Base-by-base conservation (phyloP, 1,140 invertebrate species). In the Drepana arcuata region DNA sequence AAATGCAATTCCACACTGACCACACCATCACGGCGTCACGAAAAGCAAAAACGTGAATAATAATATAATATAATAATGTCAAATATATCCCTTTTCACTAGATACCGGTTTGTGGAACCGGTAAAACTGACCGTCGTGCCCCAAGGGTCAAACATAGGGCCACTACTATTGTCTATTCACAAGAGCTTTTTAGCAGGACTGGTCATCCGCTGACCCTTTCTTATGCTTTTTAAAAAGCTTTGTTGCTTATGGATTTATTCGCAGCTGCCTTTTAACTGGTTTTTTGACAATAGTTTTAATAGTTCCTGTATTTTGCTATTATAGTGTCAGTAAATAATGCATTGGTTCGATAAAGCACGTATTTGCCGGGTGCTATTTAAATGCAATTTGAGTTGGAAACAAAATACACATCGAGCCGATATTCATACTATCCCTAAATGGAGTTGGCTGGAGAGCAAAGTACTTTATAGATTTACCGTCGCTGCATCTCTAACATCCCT, bases 131-230 rank as follows among this genome's bases (percentile, higher is more conserved):
- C 71, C 75, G 70, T 68, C 63, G 63, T 75, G 53, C 63, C 67
- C 52, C 67, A 68, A 51, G 72, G 77, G 77, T 79, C 73, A 78
- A 34, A 41, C 46, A 44, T 72, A 51, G 67, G 36, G 15, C 65
- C 41, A 10, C 10, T 26, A 10, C 40, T 57, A 73, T 77, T 80
- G 71, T 77, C 66, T 74, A 68, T 73, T 70, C 62, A 63, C n/a
- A n/a, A n/a, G n/a, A n/a, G n/a, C n/a, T n/a, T n/a, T n/a, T 63
- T 52, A 65, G 63, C 57, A 57, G 58, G 53, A 74, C 71, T 73
- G 74, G 74, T 75, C 74, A 81, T 71, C 77, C 34, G 44, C 63
- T 77, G 77, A 81, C 77, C 77, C 77, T 78, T 78, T 55, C 73
- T 73, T 77, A 54, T 54, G 58, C 56, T 44, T 53, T 54, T 46